Evolutionary conservation across 2,797 vertebrate genomes (phyloP), one percentile per base, ranked within the genome.

Genomic region (Gila robusta): DNA sequence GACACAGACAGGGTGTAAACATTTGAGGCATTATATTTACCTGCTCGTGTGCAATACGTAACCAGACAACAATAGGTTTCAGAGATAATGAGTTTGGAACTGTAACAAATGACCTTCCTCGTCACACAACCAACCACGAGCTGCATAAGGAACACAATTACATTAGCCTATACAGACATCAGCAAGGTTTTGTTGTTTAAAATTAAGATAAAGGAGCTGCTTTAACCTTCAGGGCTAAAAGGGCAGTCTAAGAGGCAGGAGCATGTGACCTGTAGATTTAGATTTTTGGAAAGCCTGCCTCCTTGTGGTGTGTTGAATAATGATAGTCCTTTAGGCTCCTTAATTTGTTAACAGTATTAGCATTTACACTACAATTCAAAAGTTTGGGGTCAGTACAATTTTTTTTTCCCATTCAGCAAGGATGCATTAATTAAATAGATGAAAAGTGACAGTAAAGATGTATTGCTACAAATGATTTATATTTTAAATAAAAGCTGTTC

Each of bases 11-110:
- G 47, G 83, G 81, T 67, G 49, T 37, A 41, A 85, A 66, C 83
- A 47, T 56, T 86, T 44, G n/a, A n/a, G 35, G 56, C 72, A 72
- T 71, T 85, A 84, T 71, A 85, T 71, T 85, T 71, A 85, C 83
- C 83, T 79, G 83, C 66, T 62, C 1, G 9, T 54, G 41, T 54
- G 49, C 12, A 12, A 17, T 47, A 70, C 83, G 35, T 62, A 59
- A 62, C 37, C 41, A 54, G 52, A 28, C 66, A 79, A 85, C 76
- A 71, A 62, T 62, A 71, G 67, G 37, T 71, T 79, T 79, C 28
- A 69, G 49, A 71, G 66, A 47, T 71, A 70, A 85, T 59, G 37
- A 71, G 76, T 35, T 64, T 49, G 72, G 23, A 77, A 17, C 44
- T 26, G 28, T 16, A 35, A 44, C 39, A 77, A 41, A 77, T 41